These are phyloP conservation scores for Lepus europaeus DNA, from an alignment of 2,113 vertebrate species.

Conservation along the genomic window DNA sequence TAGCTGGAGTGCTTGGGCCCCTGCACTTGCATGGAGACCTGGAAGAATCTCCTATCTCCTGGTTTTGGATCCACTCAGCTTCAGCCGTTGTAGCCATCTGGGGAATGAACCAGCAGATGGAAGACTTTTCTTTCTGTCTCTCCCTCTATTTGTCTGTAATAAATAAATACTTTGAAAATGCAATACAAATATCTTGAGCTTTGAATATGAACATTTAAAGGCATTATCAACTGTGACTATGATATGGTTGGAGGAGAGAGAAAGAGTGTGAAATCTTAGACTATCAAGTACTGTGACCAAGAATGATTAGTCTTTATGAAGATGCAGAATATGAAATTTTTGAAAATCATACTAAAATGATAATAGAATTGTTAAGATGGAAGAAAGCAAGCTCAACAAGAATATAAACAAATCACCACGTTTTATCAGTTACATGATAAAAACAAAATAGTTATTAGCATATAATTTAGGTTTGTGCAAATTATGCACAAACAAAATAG, in stretches of 20 bases:
- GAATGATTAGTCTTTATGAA: background rate
- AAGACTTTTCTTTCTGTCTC: no score
- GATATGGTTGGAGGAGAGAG: background rate
- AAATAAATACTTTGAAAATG: no score
- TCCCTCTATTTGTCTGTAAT: no score
- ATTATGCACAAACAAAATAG: background rate
- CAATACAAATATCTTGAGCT: background rate
- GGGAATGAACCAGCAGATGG: no score
- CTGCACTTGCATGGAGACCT: no score
- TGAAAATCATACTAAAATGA: background rate
- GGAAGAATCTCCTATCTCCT: no score
- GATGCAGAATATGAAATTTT: background rate
- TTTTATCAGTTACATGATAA: background rate
- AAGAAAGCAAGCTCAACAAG: background rate
- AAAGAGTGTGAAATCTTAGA: background rate
- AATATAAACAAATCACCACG: background rate
- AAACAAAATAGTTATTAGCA: background rate
- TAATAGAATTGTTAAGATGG: background rate
- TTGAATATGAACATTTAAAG: background rate
- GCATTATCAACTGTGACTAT: background rate
- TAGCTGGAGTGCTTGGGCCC: no score
- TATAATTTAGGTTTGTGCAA: background rate
- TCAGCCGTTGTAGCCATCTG: no score
- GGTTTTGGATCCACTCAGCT: no score
- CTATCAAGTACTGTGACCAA: background rate